Evolutionary conservation across 1,140 invertebrate genomes (phyloP), one percentile per base, ranked within the genome.

Genomic region (Drosophila teissieri): DNA sequence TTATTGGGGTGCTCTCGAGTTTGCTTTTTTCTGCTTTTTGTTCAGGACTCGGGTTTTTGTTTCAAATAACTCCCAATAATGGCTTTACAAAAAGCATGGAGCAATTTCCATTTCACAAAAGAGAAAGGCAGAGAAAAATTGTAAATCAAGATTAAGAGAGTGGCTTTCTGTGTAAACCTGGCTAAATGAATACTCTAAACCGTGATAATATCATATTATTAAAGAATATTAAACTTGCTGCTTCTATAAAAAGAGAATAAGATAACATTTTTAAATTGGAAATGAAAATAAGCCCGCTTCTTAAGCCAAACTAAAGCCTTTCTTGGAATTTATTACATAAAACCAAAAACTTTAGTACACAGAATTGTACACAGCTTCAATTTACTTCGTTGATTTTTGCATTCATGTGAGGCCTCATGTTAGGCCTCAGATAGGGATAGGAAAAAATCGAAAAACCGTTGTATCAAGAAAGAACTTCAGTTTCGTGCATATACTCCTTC

Each of bases 51-150:
- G 27, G 42, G 27, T 36, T 70, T 69, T 70, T 69, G 52, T 70
- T 70, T 70, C 67, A 70, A 70, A 70, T 57, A 57, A 57, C 64
- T 70, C 64, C 42, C 24, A 49, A 57, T 19, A 70, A 70, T 40
- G 64, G 64, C 27, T 19, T 34, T 14, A 62, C 58, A 55, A 55
- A 57, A 69, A 69, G 12, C 44, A 27, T 36, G 19, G 27, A 51
- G 27, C 37, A 69, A 48, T 70, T 70, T 70, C 42, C 64, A 69
- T 69, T 55, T 48, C 11, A 48, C 44, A 46, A 39, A 27, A 31
- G 22, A 1, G 14, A 11, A 37, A 14, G 10, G n/a, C n/a, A 6
- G 12, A 31, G 7, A 15, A 46, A 55, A 36, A 36, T 24, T 2
- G 2, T 7, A 36, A 55, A 39, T 46, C 22, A 11, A 46, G 49